Evolutionary conservation across 2,797 vertebrate species (phyloP).

Genomic region (Neosalanx taihuensis): DNA sequence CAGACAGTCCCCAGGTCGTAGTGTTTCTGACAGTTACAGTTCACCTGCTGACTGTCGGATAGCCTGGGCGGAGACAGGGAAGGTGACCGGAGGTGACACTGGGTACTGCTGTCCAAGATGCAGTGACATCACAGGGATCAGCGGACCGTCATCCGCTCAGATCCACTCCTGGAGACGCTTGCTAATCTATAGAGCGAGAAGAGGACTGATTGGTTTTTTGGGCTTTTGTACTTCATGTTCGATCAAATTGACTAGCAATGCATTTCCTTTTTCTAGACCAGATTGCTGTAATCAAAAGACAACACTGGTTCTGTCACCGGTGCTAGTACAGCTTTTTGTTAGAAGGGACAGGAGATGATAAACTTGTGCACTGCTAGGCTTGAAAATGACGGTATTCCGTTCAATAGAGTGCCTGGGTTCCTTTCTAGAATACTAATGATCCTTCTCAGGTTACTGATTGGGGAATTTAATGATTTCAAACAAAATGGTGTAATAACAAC

Average conservation of each 20-base stretch:
- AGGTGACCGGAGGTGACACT: neutral
- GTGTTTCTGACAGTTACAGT: neutral
- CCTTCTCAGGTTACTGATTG: neutral
- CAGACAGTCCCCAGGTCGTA: neutral
- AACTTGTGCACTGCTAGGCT: too few species aligned
- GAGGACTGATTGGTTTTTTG: neutral
- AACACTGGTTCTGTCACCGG: too few species aligned
- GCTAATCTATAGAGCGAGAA: neutral
- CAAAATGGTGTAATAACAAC: too few species aligned
- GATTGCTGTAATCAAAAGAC: too few species aligned
- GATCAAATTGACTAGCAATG: too few species aligned
- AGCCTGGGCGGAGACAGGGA: neutral
- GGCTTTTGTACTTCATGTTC: too few species aligned
- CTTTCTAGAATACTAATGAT: neutral
- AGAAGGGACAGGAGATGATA: too few species aligned
- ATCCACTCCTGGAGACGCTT: neutral
- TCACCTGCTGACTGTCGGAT: neutral
- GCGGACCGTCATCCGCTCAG: neutral
- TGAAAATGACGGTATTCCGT: too few species aligned
- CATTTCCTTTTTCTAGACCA: too few species aligned
- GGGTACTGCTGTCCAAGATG: neutral
- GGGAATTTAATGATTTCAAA: too few species aligned
- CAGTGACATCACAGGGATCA: neutral
- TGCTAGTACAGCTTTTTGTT: too few species aligned
- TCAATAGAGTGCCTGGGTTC: too few species aligned